A percentile compares a stretch with the other conserved stretches of the same genome.
phyloP scores from a whole-genome alignment of 30 jellyfish, hydroid and myxozoan genomes.

The Aurelia aurita complex sp. Pacific region DNA sequence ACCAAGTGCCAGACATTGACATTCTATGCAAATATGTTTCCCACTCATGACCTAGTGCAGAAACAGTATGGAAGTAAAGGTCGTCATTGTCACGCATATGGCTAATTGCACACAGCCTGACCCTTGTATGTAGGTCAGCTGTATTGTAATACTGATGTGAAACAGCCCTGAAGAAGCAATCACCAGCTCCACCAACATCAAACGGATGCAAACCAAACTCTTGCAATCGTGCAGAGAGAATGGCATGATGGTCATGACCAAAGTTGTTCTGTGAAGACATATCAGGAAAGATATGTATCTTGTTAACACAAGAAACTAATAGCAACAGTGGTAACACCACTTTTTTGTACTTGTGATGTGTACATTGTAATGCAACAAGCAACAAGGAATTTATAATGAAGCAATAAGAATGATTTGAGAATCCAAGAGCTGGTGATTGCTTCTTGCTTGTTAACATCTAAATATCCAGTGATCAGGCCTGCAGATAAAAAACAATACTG shows the following conservation, averaged over 20 bases:
- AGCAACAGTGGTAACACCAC: not conserved
- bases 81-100: not conserved
- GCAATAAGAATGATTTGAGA: too few species aligned
- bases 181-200: not conserved
- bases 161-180: slow-evolving; percentile 1
- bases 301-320: not conserved
- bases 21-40: slow-evolving; percentile 10
- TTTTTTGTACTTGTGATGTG: not conserved
- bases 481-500: not conserved
- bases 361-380: too few species aligned
- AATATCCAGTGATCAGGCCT: not conserved
- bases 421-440: slow-evolving; percentile 1
- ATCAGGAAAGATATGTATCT: not conserved
- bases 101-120: not conserved
- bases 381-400: too few species aligned
- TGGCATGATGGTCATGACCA: not conserved
- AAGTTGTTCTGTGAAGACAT: not conserved
- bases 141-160: slow-evolving; percentile 1
- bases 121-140: slow-evolving; percentile 1
- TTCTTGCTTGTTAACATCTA: not conserved
- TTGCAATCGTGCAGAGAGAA: not conserved
- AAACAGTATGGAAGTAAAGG: not conserved
- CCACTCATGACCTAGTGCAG: slow-evolving; percentile 13
- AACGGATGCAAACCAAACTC: not conserved
- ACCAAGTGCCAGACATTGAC: slow-evolving; percentile 28